Evolutionary conservation across 2,797 vertebrate genomes (phyloP).

Genomic region (Bovichtus diacanthus): DNA sequence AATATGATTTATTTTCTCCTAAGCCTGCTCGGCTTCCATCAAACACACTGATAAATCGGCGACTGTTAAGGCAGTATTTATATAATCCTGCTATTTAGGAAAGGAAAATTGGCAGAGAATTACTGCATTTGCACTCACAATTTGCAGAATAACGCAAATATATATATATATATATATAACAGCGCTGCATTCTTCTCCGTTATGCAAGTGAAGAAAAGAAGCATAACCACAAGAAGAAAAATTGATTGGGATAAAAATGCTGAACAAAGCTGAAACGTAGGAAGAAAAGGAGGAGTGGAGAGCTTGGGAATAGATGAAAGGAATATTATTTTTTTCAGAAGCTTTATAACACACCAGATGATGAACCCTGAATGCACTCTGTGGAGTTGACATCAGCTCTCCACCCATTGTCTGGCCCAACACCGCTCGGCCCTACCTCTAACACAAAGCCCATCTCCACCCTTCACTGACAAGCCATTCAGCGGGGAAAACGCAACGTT

Average conservation of each 20-base stretch:
- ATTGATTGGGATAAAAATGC: conserved; percentile 49
- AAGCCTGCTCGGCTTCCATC: conserved; percentile 17
- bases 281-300: conserved; percentile 44
- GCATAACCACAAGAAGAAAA: conserved; percentile 8
- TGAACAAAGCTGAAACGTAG: conserved; percentile 63
- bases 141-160: conserved; percentile 34
- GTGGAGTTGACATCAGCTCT: conserved; percentile 64
- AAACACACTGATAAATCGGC: conserved; percentile 51
- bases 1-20: conserved; percentile 56
- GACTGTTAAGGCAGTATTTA: conserved; percentile 42
- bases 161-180: no score
- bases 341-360: conserved; percentile 66
- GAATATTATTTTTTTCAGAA: conserved; percentile 42
- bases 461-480: conserved; percentile 75
- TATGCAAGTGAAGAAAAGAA: conserved; percentile 40
- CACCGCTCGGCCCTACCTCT: conserved; percentile 61
- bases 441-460: conserved; percentile 75
- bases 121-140: conserved; percentile 31
- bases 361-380: conserved; percentile 80
- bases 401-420: conserved; percentile 74
- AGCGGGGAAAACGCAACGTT: conserved; percentile 69
- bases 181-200: conserved; percentile 13
- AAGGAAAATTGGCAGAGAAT: conserved; percentile 43
- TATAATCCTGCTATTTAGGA: conserved; percentile 49
- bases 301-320: conserved; percentile 68